Percentiles rank a stretch among this genome's conserved stretches.
These are phyloP conservation scores for Rhodophaea formosa DNA, from an alignment of 2,888 invertebrate species.

Conservation along the genomic window DNA sequence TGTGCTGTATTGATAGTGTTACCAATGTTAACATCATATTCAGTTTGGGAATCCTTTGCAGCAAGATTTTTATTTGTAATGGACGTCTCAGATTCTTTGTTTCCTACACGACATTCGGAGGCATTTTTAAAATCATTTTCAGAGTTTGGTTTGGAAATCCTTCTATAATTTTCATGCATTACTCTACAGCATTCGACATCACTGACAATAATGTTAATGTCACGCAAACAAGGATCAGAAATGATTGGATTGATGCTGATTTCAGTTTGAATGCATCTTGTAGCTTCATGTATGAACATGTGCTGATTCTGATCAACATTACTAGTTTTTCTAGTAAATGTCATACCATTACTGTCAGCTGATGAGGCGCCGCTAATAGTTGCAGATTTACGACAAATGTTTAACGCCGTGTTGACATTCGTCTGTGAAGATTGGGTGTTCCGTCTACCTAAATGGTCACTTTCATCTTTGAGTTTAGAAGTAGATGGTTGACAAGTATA, in stretches of 20 bases:
- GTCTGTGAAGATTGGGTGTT: slow-evolving; percentile 64
- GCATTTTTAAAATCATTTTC: slow-evolving; percentile 19
- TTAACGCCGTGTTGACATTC: slow-evolving; percentile 39
- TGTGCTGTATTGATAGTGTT: slow-evolving; percentile 2
- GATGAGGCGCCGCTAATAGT: background rate
- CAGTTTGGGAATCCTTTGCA: slow-evolving; percentile 14
- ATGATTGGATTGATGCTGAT: slow-evolving; percentile 69
- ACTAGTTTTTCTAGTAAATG: background rate
- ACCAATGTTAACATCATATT: slow-evolving; percentile 4
- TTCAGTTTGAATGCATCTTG: slow-evolving; percentile 67
- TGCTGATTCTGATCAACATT: slow-evolving; percentile 10
- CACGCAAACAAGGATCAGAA: slow-evolving; percentile 61
- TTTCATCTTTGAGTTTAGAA: slow-evolving; percentile 19
- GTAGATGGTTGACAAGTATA: slow-evolving; percentile 26
- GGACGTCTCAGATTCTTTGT: background rate
- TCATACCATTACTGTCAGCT: background rate
- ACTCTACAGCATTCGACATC: slow-evolving; percentile 49
- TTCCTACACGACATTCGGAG: background rate
- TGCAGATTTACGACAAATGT: slow-evolving; percentile 29
- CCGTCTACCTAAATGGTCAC: slow-evolving; percentile 23
- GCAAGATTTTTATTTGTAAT: background rate
- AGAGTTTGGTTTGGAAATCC: slow-evolving; percentile 31
- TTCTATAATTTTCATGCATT: slow-evolving; percentile 47
- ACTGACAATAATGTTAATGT: slow-evolving; percentile 53
- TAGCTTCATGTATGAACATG: slow-evolving; percentile 45